Conservation (phyloP, 2,797 vertebrate species). For the Lithobates pipiens region DNA sequence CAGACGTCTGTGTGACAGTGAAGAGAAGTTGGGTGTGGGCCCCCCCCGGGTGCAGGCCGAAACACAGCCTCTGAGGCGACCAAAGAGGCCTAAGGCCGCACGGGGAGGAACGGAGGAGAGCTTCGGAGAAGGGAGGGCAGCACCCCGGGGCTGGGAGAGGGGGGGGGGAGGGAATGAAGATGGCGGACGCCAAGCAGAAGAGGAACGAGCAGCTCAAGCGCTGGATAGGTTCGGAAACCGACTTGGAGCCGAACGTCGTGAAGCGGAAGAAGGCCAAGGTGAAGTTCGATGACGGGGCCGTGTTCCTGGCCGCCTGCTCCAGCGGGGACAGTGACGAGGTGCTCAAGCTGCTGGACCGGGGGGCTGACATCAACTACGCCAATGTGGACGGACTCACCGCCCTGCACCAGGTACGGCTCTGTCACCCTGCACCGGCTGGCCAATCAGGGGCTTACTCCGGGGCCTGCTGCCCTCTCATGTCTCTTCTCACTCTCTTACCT, state of each 20-base stretch:
- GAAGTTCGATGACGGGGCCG: slow-evolving; percentile 99
- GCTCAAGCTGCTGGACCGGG: slow-evolving; percentile 92
- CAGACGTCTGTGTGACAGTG: slow-evolving; percentile 55
- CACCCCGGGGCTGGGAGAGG: slow-evolving; percentile 60
- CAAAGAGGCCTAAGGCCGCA: too few species aligned
- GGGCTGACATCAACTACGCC: slow-evolving; percentile 98
- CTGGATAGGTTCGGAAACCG: slow-evolving; percentile 97
- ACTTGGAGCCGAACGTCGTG: slow-evolving; percentile 89
- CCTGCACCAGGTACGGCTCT: slow-evolving; percentile 88
- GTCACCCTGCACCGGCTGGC: too few species aligned
- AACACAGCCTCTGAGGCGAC: background rate
- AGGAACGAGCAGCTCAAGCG: slow-evolving; percentile 97
- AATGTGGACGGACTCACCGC: slow-evolving; percentile 98
- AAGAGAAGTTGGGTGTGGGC: slow-evolving; percentile 50
- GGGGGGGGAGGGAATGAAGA: slow-evolving; percentile 88
- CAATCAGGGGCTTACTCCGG: too few species aligned
- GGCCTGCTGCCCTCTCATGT: too few species aligned
- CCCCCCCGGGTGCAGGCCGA: slow-evolving; percentile 22
- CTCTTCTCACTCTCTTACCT: too few species aligned
- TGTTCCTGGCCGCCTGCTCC: slow-evolving; percentile 97
- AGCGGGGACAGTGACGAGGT: slow-evolving; percentile 98
- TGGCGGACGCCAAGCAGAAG: slow-evolving; percentile 99
- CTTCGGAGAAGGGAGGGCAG: slow-evolving; percentile 13
- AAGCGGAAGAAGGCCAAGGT: slow-evolving; percentile 98
- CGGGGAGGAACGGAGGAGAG: background rate